A percentile compares a stretch with the other conserved stretches of the same genome.
These are phyloP conservation scores for Agrochola lychnidis DNA, from an alignment of 2,888 invertebrate species.

Conservation along the genomic window DNA sequence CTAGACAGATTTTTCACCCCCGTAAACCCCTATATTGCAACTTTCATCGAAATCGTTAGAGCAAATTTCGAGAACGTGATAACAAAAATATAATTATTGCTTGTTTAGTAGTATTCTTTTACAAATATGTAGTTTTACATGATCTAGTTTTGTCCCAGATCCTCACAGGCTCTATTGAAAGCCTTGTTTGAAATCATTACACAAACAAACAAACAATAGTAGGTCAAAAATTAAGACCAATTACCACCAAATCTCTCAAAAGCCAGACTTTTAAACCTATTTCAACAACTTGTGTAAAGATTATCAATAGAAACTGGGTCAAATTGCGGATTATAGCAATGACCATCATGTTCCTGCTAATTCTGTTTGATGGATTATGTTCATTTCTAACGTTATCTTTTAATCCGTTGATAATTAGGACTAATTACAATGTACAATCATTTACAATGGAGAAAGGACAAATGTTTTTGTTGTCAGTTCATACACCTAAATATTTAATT, in stretches of 20 bases:
- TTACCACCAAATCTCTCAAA: constrained; percentile 23
- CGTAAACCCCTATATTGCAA: no score
- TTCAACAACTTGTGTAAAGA: constrained; percentile 9
- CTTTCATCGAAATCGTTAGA: no score
- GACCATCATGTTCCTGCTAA: constrained; percentile 9
- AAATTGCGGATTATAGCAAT: constrained; percentile 34
- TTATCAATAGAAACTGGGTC: constrained; percentile 35
- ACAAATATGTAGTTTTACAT: no score
- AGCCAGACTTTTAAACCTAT: constrained; percentile 12
- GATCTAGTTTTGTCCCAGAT: no score
- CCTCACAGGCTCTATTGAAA: not conserved
- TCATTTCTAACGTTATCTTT: constrained; percentile 22
- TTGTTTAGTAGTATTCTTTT: no score
- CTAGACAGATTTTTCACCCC: no score
- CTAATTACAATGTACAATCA: constrained; percentile 16
- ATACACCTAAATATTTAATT: no score
- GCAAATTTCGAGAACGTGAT: no score
- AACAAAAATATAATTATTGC: no score
- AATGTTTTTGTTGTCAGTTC: not conserved
- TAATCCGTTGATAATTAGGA: constrained; percentile 29
- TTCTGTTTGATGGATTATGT: constrained; percentile 32
- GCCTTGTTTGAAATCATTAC: not conserved
- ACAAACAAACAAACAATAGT: constrained; percentile 19
- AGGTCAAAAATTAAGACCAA: constrained; percentile 33
- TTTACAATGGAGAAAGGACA: not conserved